Base-by-base conservation (phyloP, 2,797 vertebrate genomes). In the Mionectes olivaceus region DNA sequence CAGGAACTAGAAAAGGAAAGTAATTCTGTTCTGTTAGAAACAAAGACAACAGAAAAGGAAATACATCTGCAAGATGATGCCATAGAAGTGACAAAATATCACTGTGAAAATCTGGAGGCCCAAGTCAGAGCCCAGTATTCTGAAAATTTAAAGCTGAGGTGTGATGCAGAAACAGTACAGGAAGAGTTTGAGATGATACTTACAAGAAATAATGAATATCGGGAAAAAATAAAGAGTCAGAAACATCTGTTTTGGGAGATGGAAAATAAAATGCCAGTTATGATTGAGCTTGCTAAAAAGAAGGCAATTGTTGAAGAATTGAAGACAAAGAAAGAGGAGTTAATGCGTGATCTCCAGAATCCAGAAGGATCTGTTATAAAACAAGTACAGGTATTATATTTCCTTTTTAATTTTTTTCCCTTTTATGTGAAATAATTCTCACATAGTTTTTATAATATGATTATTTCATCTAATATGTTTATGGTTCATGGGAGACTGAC, bases 1-100 rank as follows among this genome's bases (percentile, higher is more conserved):
- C 92, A 94, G 87, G 96, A 97, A 30, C 93, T 98, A 84, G 97
- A 98, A 93, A 97, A 94, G 92, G 97, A 98, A 96, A 97, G 96
- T 52, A 87, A 89, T 85, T 85, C 90, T 68, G 18, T 97, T 91
- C 68, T 90, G 87, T 68, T 95, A 74, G 97, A 98, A 97, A 96
- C 43, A 23, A 98, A 97, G 90, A 93, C 53, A 56, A 94, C 79
- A 80, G 97, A 98, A 96, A 98, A 77, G 43, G 91, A 97, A 79
- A 97, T 97, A 84, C 57, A 83, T 91, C 96, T 97, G 50, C 96
- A 97, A 91, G 97, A 98, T 76, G 89, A 95, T 95, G 91, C 93
- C 69, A 95, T 97, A 81, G 96, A 97, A 89, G 90, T 95, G 86
- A 88, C 81, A 67, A 97, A 77, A 70, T 82, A 88, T 65, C 94